A percentile compares a stretch with the other conserved stretches of the same genome.
Evolutionary conservation across 2,797 vertebrate species (phyloP).

Genomic region (Crocidura indochinensis): DNA sequence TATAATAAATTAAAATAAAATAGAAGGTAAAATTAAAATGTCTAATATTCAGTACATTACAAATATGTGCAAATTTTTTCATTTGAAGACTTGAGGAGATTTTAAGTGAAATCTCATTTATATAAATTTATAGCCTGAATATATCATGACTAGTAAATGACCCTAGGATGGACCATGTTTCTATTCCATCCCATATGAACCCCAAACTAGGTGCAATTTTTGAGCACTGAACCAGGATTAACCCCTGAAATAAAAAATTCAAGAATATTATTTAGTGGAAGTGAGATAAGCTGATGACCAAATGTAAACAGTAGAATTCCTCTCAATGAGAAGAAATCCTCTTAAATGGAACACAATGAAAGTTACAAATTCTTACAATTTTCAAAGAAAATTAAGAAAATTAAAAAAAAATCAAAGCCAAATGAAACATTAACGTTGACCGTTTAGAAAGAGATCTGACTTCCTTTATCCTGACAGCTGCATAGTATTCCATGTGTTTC

Average conservation of each 20-base stretch:
- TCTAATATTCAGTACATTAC: not conserved
- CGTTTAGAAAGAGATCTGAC: too few relatives aligned
- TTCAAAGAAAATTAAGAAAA: too few relatives aligned
- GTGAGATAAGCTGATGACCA: not conserved
- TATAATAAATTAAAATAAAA: too few relatives aligned
- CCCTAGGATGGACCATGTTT: too few relatives aligned
- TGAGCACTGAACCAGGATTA: too few relatives aligned
- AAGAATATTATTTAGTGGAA: slow-evolving; percentile 14
- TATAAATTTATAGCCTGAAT: not conserved
- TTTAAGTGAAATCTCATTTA: not conserved
- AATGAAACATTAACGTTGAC: too few relatives aligned
- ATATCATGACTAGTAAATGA: not conserved
- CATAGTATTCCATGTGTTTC: too few relatives aligned
- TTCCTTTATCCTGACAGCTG: too few relatives aligned
- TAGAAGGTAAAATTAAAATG: not conserved
- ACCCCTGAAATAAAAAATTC: not conserved
- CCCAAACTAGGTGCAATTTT: too few relatives aligned
- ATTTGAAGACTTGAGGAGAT: not conserved
- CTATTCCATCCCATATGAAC: too few relatives aligned
- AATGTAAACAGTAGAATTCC: not conserved
- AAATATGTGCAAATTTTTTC: not conserved
- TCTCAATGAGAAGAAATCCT: not conserved
- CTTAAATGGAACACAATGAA: not conserved
- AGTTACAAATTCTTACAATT: not conserved
- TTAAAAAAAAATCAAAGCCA: too few relatives aligned